Evolutionary conservation across 35 echinoderm and acorn worm species (phyloP).

Genomic region (Anneissia japonica): DNA sequence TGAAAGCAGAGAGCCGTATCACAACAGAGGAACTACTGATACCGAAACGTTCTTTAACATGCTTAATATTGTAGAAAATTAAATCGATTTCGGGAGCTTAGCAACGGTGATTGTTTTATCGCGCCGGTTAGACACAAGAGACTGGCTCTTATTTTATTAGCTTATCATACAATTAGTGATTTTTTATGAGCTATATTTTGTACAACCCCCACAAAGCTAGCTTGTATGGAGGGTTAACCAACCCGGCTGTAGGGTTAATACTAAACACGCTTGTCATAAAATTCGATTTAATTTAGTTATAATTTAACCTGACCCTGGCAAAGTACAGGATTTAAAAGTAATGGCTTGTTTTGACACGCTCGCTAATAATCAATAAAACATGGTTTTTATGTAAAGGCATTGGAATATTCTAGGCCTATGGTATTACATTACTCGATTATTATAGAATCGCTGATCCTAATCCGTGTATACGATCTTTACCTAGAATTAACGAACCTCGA

Average conservation of each 20-base stretch:
- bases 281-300: neutral
- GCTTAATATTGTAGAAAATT: too few species aligned
- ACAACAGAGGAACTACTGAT: too few species aligned
- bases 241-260: neutral
- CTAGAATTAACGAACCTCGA: too few species aligned
- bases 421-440: too few species aligned
- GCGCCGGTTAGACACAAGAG: neutral
- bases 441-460: too few species aligned
- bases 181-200: neutral
- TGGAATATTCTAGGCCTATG: too few species aligned
- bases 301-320: neutral
- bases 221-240: neutral
- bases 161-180: neutral
- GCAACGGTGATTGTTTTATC: neutral
- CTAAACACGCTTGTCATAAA: neutral
- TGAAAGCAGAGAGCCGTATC: too few species aligned
- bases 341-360: neutral
- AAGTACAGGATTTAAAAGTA: neutral
- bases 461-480: too few species aligned
- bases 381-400: neutral
- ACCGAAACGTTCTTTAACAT: too few species aligned
- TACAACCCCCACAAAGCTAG: neutral
- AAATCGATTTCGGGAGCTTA: neutral
- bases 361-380: neutral
- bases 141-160: neutral